A percentile compares a stretch with the other conserved stretches of the same genome.
Conservation (phyloP, 2,888 invertebrate genomes). For the Glaucopsyche alexis region DNA sequence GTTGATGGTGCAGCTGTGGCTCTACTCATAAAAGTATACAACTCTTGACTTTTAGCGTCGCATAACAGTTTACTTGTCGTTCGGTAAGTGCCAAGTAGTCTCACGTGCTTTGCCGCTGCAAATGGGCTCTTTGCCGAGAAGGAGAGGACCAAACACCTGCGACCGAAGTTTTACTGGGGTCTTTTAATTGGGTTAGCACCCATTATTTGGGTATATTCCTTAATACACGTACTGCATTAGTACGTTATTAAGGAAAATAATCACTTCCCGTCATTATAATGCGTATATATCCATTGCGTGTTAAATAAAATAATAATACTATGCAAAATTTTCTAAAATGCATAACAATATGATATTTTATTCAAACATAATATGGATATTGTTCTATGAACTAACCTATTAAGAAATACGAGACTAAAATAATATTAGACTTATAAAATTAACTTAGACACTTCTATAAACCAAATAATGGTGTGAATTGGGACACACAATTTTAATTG, state of each 20-base stretch:
- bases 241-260: too few relatives aligned
- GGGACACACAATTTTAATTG: slow-evolving; percentile 17
- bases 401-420: too few relatives aligned
- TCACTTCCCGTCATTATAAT: too few relatives aligned
- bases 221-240: not conserved
- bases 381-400: too few relatives aligned
- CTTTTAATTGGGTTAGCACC: slow-evolving; percentile 52
- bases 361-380: too few relatives aligned
- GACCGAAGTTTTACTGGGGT: slow-evolving; percentile 49
- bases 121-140: slow-evolving; percentile 66
- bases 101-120: slow-evolving; percentile 59
- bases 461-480: slow-evolving; percentile 1
- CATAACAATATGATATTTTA: too few relatives aligned
- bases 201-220: slow-evolving; percentile 31
- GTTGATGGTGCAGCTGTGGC: slow-evolving; percentile 55
- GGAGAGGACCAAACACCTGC: slow-evolving; percentile 60
- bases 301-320: too few relatives aligned
- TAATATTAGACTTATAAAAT: too few relatives aligned
- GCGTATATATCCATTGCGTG: too few relatives aligned
- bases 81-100: slow-evolving; percentile 65
- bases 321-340: too few relatives aligned
- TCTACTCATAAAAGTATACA: slow-evolving; percentile 64
- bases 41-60: slow-evolving; percentile 52
- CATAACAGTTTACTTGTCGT: slow-evolving; percentile 65
- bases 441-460: not conserved